Evolutionary conservation across 1,140 invertebrate species (phyloP).

Genomic region (Bombus waltoni): DNA sequence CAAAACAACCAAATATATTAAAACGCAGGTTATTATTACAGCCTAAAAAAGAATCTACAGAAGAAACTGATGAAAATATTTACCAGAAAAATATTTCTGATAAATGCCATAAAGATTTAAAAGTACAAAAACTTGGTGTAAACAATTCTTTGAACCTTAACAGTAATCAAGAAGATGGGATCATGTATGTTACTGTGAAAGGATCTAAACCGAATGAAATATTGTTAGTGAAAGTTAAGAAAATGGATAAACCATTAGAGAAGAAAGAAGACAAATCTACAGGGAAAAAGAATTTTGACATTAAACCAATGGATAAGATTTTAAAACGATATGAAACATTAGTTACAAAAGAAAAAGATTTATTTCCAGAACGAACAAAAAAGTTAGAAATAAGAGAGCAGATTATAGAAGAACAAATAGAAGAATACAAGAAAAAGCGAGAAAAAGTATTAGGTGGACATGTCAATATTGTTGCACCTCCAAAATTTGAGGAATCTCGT

Average conservation of each 20-base stretch:
- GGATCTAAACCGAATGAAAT: conserved; percentile 80
- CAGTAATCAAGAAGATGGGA: conserved; percentile 75
- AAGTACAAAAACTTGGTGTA: conserved; percentile 74
- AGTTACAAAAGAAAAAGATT: conserved; percentile 70
- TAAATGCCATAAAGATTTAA: conserved; percentile 58
- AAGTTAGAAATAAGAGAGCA: conserved; percentile 69
- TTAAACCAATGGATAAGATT: conserved; percentile 72
- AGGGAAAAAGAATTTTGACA: conserved; percentile 65
- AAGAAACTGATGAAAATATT: conserved; percentile 33
- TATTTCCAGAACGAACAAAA: conserved; percentile 63
- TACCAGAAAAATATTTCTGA: conserved; percentile 25
- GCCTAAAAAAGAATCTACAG: conserved; percentile 31
- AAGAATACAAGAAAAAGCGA: conserved; percentile 80
- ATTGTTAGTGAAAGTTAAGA: conserved; percentile 81
- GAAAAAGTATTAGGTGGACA: conserved; percentile 76
- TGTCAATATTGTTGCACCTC: conserved; percentile 22
- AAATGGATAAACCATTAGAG: conserved; percentile 78
- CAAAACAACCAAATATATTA: conserved; percentile 71
- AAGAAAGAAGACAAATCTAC: conserved; percentile 71
- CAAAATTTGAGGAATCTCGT: conserved; percentile 42
- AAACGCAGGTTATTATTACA: conserved; percentile 66
- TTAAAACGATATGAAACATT: conserved; percentile 71
- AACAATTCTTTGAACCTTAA: conserved; percentile 74
- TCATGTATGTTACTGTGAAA: conserved; percentile 82
- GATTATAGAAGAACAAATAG: conserved; percentile 81